Conservation (phyloP, 2,888 invertebrate species). For the Augochlorella aurata region DNA sequence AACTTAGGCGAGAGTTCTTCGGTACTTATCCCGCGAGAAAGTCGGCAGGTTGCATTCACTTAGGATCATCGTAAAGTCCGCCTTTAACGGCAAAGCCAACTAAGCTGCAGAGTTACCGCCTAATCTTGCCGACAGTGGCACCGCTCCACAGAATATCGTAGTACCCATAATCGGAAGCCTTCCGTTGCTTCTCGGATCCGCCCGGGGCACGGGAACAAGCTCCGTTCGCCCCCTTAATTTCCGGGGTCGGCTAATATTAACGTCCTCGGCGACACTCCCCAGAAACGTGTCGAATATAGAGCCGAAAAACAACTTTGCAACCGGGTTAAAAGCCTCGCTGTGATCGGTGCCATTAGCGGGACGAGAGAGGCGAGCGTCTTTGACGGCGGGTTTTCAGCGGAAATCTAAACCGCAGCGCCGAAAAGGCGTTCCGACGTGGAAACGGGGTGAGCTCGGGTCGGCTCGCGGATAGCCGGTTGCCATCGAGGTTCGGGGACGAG, state of each 20-base stretch:
- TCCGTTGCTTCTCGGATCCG: conserved; percentile 26
- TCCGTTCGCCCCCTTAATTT: conserved; percentile 25
- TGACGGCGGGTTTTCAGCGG: neutral
- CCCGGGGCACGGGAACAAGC: neutral
- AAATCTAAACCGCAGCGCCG: neutral
- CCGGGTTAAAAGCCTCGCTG: neutral
- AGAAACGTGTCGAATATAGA: neutral
- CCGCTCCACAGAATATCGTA: conserved; percentile 48
- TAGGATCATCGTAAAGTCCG: conserved; percentile 58
- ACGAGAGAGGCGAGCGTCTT: neutral
- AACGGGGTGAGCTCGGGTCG: neutral
- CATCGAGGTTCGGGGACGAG: too few species aligned
- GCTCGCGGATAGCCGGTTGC: too few species aligned
- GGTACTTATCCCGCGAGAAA: conserved; percentile 36
- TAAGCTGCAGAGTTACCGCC: conserved; percentile 62
- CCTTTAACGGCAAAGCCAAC: conserved; percentile 60
- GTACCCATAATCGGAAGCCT: conserved; percentile 43
- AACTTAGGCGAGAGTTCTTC: conserved; percentile 29
- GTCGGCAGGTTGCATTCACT: conserved; percentile 53
- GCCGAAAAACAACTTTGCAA: neutral
- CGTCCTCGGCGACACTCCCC: neutral
- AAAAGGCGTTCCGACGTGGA: conserved; percentile 14
- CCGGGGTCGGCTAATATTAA: conserved; percentile 17
- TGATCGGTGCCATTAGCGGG: neutral
- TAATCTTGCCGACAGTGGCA: conserved; percentile 50